Evolutionary conservation across 1,140 invertebrate species (phyloP), one percentile per base, ranked within the genome.

Genomic region (Chionoecetes opilio): DNA sequence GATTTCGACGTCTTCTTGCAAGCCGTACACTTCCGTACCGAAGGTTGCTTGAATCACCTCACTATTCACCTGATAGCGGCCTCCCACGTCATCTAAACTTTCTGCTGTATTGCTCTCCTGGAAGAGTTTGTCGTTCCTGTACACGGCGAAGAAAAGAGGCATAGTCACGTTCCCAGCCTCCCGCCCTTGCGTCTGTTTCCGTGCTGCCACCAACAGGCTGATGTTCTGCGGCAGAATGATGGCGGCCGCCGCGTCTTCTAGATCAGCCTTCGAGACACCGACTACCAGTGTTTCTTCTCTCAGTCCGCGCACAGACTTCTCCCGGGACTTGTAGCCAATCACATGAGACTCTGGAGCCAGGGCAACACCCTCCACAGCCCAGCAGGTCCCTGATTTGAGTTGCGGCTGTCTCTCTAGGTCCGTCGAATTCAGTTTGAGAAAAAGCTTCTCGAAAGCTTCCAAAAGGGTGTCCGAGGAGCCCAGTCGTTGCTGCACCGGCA

Each of bases 1-100:
- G 38, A 96, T 92, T 82, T 88, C 53, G 21, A 96, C 92, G 41
- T 92, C 92, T 38, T 95, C 26, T 21, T 85, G n/a, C 53, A 96
- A 53, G 38, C 94, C 84, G 31, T 63, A 82, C 17, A 96, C 82
- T 32, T 82, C 82, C n/a, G 75, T 84, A 37, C 94, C 87, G 34
- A 95, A 96, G 75, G 92, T 85, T 9, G 96, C 96, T 34, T 92
- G 92, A n/a, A 96, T 96, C 5, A 96, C 94, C 21, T 94, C 93
- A 38, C 96, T 96, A n/a, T 96, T 96, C 2, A 96, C 92, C 0
- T 82, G 86, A 41, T 95, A 95, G 35, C 94, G 91, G 9, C 46
- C 11, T 17, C 21, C 9, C 46, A 0, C 8, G 11, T 17, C 46
- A 14, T 53, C 46, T 17, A 53, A 53, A 53, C 11, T 53, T 17